Evolutionary conservation across 1,140 invertebrate genomes (phyloP).

Genomic region (Sminthurides bifidus): DNA sequence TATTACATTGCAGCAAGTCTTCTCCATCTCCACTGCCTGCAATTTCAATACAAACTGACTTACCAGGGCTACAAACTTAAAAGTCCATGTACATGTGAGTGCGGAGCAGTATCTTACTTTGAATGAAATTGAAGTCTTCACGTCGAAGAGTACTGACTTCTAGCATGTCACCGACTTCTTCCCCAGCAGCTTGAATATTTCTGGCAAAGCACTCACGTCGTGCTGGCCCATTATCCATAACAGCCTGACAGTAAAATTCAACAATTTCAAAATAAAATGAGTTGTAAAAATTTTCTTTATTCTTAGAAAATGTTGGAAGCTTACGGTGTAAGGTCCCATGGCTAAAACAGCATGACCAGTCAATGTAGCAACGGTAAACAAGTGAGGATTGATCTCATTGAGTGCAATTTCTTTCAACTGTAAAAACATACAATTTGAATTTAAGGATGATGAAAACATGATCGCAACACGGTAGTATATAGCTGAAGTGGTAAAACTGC

Average conservation of each 20-base stretch:
- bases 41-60: no score
- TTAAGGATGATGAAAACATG: no score
- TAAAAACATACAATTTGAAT: slow-evolving; percentile 4
- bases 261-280: slow-evolving; percentile 34
- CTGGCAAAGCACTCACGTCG: slow-evolving; percentile 46
- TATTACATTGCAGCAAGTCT: slow-evolving; percentile 72
- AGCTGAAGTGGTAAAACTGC: background rate
- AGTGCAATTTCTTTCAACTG: slow-evolving; percentile 50
- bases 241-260: slow-evolving; percentile 40
- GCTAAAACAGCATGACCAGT: slow-evolving; percentile 74
- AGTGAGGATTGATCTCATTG: slow-evolving; percentile 61
- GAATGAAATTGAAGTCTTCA: slow-evolving; percentile 69
- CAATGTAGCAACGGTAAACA: slow-evolving; percentile 89
- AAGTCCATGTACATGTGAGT: background rate
- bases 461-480: background rate
- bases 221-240: slow-evolving; percentile 85
- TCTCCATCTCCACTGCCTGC: slow-evolving; percentile 60
- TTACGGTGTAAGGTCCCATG: slow-evolving; percentile 46
- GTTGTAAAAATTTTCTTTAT: slow-evolving; percentile 1
- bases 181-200: slow-evolving; percentile 57
- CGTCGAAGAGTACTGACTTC: slow-evolving; percentile 76
- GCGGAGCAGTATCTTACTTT: slow-evolving; percentile 37
- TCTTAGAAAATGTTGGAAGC: no score
- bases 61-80: background rate
- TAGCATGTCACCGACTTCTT: slow-evolving; percentile 71